Percentiles rank a stretch among this genome's conserved stretches.
phyloP scores from a whole-genome alignment of 2,888 invertebrate species.

The Amphipoea lucens region DNA sequence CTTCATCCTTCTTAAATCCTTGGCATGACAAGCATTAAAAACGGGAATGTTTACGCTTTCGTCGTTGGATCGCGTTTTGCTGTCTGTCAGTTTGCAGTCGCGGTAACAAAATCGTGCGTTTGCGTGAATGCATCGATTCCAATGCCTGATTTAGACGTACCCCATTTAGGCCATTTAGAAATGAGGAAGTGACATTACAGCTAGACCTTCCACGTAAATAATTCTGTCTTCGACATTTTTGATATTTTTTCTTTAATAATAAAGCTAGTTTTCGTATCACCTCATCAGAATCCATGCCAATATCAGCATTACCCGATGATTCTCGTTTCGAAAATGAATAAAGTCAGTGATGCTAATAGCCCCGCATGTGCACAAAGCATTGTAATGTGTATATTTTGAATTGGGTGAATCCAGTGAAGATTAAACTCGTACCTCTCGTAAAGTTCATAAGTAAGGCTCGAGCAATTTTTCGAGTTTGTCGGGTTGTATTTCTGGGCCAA shows the following conservation, averaged over 20 bases:
- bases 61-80: constrained; percentile 7
- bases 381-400: neutral
- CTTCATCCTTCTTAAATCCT: neutral
- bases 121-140: constrained; percentile 16
- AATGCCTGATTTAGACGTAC: constrained; percentile 29
- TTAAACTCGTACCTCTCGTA: neutral
- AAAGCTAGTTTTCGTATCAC: constrained; percentile 23
- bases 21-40: constrained; percentile 14
- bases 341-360: neutral
- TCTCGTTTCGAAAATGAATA: neutral
- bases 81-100: neutral
- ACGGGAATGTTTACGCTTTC: constrained; percentile 40
- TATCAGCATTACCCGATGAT: neutral
- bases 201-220: constrained; percentile 8
- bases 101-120: constrained; percentile 14
- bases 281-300: constrained; percentile 35
- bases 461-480: constrained; percentile 21
- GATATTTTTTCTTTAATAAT: constrained; percentile 46
- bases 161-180: constrained; percentile 6
- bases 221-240: neutral
- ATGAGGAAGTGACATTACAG: neutral
- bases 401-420: neutral
- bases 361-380: neutral
- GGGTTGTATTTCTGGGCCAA: constrained; percentile 26
- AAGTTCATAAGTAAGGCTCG: constrained; percentile 13